A percentile compares a stretch with the other conserved stretches of the same genome.
These are phyloP conservation scores for Hormaphis cornu DNA, from an alignment of 1,140 invertebrate genomes.

Conservation along the genomic window DNA sequence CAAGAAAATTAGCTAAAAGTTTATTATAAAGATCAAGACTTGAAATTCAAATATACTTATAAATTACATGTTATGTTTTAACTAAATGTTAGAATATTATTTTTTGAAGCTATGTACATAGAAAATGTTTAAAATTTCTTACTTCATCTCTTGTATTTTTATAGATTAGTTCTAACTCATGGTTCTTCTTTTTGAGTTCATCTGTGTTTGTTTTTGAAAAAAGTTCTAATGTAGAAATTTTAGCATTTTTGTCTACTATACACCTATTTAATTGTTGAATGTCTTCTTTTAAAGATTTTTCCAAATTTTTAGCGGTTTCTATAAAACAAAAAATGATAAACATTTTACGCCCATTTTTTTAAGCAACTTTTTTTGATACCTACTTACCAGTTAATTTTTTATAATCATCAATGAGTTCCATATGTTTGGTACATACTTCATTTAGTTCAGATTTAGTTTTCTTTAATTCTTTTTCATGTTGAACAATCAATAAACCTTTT, in stretches of 20 bases:
- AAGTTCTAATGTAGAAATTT: constrained; percentile 21
- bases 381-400: constrained; percentile 2
- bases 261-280: constrained; percentile 19
- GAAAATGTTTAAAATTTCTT: neutral
- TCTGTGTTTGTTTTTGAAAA: constrained; percentile 19
- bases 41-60: no score
- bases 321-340: neutral
- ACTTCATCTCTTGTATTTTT: constrained; percentile 17
- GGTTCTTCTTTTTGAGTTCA: constrained; percentile 15
- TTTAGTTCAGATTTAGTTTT: neutral
- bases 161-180: constrained; percentile 1
- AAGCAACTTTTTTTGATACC: neutral
- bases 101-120: no score
- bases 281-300: constrained; percentile 25
- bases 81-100: no score
- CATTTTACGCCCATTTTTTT: neutral
- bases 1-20: no score
- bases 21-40: no score
- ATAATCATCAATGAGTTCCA: constrained; percentile 2
- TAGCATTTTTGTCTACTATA: constrained; percentile 25
- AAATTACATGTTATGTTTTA: no score
- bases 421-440: neutral
- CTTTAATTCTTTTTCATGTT: constrained; percentile 15
- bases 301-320: constrained; percentile 9
- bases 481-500: constrained; percentile 5